These are phyloP conservation scores for Tinamus major DNA, from an alignment of 2,797 vertebrate genomes.

Conservation along the genomic window DNA sequence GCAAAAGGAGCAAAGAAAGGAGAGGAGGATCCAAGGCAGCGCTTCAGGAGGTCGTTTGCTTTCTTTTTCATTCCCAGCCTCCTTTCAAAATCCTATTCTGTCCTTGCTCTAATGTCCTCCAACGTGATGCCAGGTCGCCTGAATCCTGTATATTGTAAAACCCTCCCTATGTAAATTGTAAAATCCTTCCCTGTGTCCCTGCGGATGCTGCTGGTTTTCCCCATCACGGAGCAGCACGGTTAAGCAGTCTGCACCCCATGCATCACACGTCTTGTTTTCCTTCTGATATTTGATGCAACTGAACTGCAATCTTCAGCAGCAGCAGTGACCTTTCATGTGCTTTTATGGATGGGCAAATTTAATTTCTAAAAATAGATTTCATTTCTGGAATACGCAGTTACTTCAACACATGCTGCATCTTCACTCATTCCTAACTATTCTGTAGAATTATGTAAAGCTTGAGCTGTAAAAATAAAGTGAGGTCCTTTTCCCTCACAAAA, in stretches of 20 bases:
- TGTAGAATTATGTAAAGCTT: slow-evolving; percentile 51
- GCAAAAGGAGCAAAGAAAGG: not conserved
- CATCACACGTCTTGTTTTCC: slow-evolving; percentile 46
- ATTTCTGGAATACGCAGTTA: slow-evolving; percentile 58
- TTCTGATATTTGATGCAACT: slow-evolving; percentile 58
- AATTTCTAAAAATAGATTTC: slow-evolving; percentile 68
- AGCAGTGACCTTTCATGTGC: slow-evolving; percentile 60
- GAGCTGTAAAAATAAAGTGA: slow-evolving; percentile 51
- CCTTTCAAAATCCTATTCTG: not conserved
- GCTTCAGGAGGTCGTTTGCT: not conserved
- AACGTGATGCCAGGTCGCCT: slow-evolving; percentile 5
- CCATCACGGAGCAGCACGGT: not conserved
- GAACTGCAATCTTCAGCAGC: slow-evolving; percentile 65
- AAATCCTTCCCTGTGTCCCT: not conserved
- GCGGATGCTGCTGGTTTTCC: not conserved
- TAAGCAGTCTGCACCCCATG: slow-evolving; percentile 31
- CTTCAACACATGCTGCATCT: not conserved
- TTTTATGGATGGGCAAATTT: slow-evolving; percentile 69
- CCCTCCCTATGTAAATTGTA: not conserved
- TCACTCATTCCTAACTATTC: slow-evolving; percentile 26
- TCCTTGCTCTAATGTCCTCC: not conserved
- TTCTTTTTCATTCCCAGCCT: not conserved
- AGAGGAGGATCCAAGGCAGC: not conserved
- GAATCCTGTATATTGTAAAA: not conserved
- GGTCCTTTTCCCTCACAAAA: slow-evolving; percentile 22